Base-by-base conservation (phyloP, 2,797 vertebrate species). In the Aselliscus stoliczkanus region DNA sequence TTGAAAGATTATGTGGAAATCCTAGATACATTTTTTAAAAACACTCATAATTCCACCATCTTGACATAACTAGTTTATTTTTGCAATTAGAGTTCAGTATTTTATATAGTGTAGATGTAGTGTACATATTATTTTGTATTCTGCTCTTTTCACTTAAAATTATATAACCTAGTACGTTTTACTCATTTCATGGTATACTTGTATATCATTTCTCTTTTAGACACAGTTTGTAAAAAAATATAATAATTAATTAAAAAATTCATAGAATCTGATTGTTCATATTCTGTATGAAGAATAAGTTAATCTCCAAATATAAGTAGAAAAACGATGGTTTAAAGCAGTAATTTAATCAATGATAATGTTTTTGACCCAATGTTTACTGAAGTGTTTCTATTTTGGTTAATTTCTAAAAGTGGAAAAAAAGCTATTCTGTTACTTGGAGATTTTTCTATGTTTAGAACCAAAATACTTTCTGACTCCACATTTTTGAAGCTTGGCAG, bases 241-340 rank as follows among this genome's bases (percentile, higher is more conserved):
- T 47, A 87, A 60, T 60, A 83, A 83, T 83, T 83, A 94, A 90
- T 88, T 89, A 62, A 95, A 94, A 94, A 54, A 88, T 73, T 34
- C 79, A 83, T 76, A 96, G 80, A 91, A 79, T 54, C 62, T 95
- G 77, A 96, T 90, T 75, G 90, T 96, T 96, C 79, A 95, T 96
- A 91, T 87, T 95, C 58, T 97, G 85, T 95, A 89, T 92, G 90
- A 96, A 96, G 86, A 96, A 93, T 89, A 95, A 97, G 88, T 94
- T 96, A 76, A 88, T 92, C 76, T 96, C 60, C 79, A 95, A 70
- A 42, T 72, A 94, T 82, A 77, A 94, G 44, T 88, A 92, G 73
- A 85, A 94, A 96, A 92, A 34, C 67, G 67, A 90, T 96, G 79
- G 54, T 91, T 92, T 94, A 86, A 95, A 94, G 75, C 62, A 72